Percentiles rank a stretch among this genome's conserved stretches.
phyloP scores from a whole-genome alignment of 2,888 invertebrate genomes.

The Phrixothrix hirtus region DNA sequence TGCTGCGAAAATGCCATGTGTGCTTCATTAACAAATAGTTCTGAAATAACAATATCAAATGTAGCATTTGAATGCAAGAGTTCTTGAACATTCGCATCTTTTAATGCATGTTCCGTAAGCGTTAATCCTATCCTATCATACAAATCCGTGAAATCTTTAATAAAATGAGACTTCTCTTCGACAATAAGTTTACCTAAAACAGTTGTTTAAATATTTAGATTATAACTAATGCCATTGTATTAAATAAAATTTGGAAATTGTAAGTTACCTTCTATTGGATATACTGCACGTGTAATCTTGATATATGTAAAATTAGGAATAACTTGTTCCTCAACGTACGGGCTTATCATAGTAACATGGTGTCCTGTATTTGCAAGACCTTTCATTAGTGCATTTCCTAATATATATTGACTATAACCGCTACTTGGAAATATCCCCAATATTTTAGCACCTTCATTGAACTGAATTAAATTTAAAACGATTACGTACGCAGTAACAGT shows the following conservation, averaged over 20 bases:
- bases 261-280: too few relatives aligned
- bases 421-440: conserved; percentile 41
- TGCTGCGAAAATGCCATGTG: conserved; percentile 36
- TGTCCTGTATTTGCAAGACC: conserved; percentile 51
- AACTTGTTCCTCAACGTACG: conserved; percentile 44
- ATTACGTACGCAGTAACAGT: too few relatives aligned
- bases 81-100: conserved; percentile 37
- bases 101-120: conserved; percentile 28
- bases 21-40: conserved; percentile 44
- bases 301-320: conserved; percentile 54
- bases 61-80: conserved; percentile 38
- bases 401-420: conserved; percentile 38
- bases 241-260: too few relatives aligned
- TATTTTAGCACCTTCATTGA: conserved; percentile 32
- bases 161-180: too few relatives aligned
- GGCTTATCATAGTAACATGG: conserved; percentile 49
- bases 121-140: neutral
- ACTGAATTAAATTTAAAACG: neutral
- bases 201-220: too few relatives aligned
- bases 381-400: conserved; percentile 39
- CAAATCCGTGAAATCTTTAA: too few relatives aligned
- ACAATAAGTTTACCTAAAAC: too few relatives aligned
- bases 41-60: conserved; percentile 45
- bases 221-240: too few relatives aligned
- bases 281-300: too few relatives aligned